Conservation (phyloP, 2,113 vertebrate species). For the Seriola aureovittata region DNA sequence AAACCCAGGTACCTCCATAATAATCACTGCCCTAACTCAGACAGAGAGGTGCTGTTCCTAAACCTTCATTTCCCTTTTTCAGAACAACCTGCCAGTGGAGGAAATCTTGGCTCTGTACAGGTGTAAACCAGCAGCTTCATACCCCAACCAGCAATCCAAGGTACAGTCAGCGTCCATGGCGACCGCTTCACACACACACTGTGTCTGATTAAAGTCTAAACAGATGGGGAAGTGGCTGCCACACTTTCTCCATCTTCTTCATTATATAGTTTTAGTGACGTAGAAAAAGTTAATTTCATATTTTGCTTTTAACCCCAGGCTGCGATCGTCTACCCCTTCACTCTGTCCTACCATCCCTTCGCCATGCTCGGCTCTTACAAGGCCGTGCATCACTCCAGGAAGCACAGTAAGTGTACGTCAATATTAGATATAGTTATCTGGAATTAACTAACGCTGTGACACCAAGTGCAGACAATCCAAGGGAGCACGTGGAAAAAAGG, state of each 20-base stretch:
- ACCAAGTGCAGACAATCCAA: too few relatives aligned
- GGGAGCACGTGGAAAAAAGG: too few relatives aligned
- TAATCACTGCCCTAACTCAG: too few relatives aligned
- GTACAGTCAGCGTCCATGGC: conserved; percentile 41
- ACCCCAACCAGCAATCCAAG: conserved; percentile 69
- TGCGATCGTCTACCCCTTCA: conserved; percentile 81
- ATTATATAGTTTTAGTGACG: neutral
- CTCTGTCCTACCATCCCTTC: conserved; percentile 88
- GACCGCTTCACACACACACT: neutral
- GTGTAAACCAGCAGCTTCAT: conserved; percentile 76
- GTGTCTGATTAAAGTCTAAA: neutral
- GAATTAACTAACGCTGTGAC: too few relatives aligned
- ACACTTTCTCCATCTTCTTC: neutral
- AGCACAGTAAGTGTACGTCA: conserved; percentile 82
- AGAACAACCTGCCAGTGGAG: conserved; percentile 89
- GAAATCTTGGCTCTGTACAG: conserved; percentile 89
- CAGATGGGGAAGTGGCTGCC: neutral
- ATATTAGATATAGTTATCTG: neutral
- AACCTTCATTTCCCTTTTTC: conserved; percentile 26
- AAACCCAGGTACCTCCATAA: too few relatives aligned
- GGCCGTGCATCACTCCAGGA: conserved; percentile 84
- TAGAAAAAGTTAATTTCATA: neutral
- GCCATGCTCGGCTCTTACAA: conserved; percentile 89
- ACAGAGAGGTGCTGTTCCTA: too few relatives aligned
- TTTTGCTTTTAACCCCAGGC: conserved; percentile 55